These are phyloP conservation scores for Crypturellus tataupa DNA, from an alignment of 2,797 vertebrate species.

Conservation along the genomic window DNA sequence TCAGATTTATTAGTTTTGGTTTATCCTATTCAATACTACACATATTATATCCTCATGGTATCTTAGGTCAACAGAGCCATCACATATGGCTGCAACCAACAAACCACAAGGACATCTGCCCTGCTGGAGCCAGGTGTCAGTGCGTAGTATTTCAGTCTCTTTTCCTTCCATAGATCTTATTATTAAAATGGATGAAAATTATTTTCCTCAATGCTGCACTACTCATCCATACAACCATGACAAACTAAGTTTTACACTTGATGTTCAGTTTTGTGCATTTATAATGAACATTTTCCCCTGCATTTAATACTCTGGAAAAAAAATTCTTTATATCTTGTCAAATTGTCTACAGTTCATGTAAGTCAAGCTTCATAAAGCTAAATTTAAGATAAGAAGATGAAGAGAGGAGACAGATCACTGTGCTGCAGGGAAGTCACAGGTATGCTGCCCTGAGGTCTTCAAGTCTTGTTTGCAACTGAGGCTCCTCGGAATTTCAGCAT, in stretches of 20 bases:
- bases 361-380: slow-evolving; percentile 28
- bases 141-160: not conserved
- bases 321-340: not conserved
- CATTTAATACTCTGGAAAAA: not conserved
- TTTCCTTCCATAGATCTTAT: not conserved
- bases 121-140: not conserved
- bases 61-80: not conserved
- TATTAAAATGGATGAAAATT: not conserved
- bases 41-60: not conserved
- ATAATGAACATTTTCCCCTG: not conserved
- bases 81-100: not conserved
- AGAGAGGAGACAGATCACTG: slow-evolving; percentile 23
- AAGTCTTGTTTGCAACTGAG: not conserved
- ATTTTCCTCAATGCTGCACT: not conserved
- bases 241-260: not conserved
- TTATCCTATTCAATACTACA: not conserved
- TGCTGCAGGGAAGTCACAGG: slow-evolving; percentile 1
- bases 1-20: slow-evolving; percentile 63
- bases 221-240: not conserved
- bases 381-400: slow-evolving; percentile 14
- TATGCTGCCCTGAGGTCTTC: not conserved
- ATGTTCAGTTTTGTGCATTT: slow-evolving; percentile 12
- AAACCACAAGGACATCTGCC: not conserved
- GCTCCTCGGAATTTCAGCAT: slow-evolving; percentile 24
- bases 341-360: slow-evolving; percentile 18